Conservation (phyloP, 1,140 invertebrate species). For the Eurosta solidaginis region DNA sequence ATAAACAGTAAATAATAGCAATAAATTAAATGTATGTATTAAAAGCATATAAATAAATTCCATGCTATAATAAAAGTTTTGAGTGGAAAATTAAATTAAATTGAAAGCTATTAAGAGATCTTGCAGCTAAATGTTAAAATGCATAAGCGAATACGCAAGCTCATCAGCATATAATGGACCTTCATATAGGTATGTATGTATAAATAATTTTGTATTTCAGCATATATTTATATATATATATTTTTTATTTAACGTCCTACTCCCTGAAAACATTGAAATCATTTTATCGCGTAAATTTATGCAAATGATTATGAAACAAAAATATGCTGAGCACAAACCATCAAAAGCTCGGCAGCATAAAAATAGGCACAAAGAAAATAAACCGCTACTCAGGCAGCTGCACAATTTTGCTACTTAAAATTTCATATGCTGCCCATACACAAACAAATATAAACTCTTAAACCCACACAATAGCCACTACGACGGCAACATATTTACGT, state of each 20-base stretch:
- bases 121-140: background rate
- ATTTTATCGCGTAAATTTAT: background rate
- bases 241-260: background rate
- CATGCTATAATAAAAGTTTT: background rate
- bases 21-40: constrained; percentile 17
- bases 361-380: background rate
- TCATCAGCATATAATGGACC: too few species aligned
- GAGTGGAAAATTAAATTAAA: background rate
- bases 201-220: background rate
- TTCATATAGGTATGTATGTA: background rate
- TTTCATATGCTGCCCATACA: constrained; percentile 3
- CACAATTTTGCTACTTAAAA: constrained; percentile 1
- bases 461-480: background rate
- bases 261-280: background rate
- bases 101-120: background rate
- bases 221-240: background rate
- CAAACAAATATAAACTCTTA: background rate
- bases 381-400: background rate
- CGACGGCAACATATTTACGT: background rate
- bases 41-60: constrained; percentile 14
- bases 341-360: background rate
- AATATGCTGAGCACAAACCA: background rate
- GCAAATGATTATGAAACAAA: background rate
- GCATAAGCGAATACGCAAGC: background rate
- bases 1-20: background rate